These are phyloP conservation scores for Drosophila flavopinicola DNA, from an alignment of 2,888 invertebrate species.

Conservation along the genomic window DNA sequence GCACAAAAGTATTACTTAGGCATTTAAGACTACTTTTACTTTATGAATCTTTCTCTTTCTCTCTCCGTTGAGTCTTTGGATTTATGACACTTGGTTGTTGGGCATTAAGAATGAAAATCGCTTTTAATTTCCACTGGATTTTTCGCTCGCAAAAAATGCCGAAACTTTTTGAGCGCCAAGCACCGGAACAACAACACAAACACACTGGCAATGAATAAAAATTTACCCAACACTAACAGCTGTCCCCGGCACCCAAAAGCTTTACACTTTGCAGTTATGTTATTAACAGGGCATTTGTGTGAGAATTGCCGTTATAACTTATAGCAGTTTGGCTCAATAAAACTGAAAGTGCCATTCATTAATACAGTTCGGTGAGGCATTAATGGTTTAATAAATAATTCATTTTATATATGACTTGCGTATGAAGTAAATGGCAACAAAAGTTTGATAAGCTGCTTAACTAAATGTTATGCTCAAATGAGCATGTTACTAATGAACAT, in stretches of 20 bases:
- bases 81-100: constrained; percentile 57
- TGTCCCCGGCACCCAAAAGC: constrained; percentile 10
- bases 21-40: constrained; percentile 26
- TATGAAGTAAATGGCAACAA: too few species aligned
- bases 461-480: constrained; percentile 26
- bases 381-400: too few species aligned
- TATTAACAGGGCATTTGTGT: constrained; percentile 8
- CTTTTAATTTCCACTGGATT: constrained; percentile 28
- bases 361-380: too few species aligned
- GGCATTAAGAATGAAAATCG: constrained; percentile 20
- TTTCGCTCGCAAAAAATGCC: constrained; percentile 55
- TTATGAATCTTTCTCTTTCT: constrained; percentile 20
- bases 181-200: constrained; percentile 64
- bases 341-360: background rate
- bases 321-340: background rate
- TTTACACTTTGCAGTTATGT: constrained; percentile 4
- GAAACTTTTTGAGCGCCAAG: constrained; percentile 73
- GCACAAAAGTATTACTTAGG: constrained; percentile 17
- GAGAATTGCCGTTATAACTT: background rate
- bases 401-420: too few species aligned
- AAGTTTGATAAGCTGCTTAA: too few species aligned
- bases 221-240: constrained; percentile 38
- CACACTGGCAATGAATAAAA: constrained; percentile 42
- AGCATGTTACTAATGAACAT: constrained; percentile 1
- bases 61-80: constrained; percentile 32